Percentiles rank a stretch among this genome's conserved stretches.
Conservation (phyloP, 1,140 invertebrate genomes). For the Leptinotarsa texana region DNA sequence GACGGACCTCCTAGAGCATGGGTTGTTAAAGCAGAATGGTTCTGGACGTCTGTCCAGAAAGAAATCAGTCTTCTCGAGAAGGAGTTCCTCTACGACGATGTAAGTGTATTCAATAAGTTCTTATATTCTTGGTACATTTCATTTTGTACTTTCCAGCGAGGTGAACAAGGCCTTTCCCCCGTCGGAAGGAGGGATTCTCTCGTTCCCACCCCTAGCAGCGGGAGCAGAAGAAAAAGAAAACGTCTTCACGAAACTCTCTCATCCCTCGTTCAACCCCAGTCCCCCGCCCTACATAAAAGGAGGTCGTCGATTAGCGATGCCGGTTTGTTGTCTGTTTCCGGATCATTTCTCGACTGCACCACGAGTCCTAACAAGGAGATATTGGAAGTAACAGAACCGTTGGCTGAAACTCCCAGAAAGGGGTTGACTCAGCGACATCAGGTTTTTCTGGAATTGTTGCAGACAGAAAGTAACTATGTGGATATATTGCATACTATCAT, state of each 20-base stretch:
- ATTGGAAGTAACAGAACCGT: constrained; percentile 61
- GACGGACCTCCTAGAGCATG: constrained; percentile 67
- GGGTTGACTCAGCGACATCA: constrained; percentile 78
- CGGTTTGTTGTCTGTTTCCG: constrained; percentile 79
- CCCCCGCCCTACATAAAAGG: constrained; percentile 66
- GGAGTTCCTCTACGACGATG: constrained; percentile 84
- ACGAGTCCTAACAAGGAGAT: constrained; percentile 71
- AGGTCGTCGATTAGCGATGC: constrained; percentile 83
- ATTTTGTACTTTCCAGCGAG: constrained; percentile 57
- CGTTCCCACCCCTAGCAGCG: constrained; percentile 57
- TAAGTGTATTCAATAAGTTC: constrained; percentile 58
- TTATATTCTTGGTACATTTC: neutral
- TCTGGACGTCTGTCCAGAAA: constrained; percentile 96
- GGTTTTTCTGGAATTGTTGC: constrained; percentile 90
- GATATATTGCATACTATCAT: constrained; percentile 91
- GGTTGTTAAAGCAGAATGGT: constrained; percentile 92
- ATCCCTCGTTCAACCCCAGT: constrained; percentile 55
- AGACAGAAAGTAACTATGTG: constrained; percentile 97
- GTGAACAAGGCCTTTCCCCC: constrained; percentile 63
- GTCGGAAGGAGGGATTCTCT: constrained; percentile 65
- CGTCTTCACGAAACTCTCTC: constrained; percentile 61
- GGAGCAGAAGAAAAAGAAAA: constrained; percentile 72
- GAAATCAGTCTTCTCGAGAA: constrained; percentile 88
- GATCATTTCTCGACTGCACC: constrained; percentile 85
- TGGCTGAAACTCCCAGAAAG: constrained; percentile 66